Base-by-base conservation (phyloP, 2,888 invertebrate species). In the Teleogryllus oceanicus region DNA sequence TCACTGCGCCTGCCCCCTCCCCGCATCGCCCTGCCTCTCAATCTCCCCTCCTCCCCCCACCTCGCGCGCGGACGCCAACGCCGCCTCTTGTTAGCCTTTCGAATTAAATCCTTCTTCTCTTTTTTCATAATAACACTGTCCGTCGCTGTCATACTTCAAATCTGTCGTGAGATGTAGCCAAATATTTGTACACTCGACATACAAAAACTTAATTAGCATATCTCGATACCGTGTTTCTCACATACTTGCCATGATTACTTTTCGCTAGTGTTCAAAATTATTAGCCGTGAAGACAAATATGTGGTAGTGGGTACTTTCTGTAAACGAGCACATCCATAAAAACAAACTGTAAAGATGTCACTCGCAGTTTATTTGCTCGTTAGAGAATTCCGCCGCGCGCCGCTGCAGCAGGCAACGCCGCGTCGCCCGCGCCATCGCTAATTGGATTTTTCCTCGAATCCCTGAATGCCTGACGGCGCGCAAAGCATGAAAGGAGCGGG, bases 181-280 rank as follows among this genome's bases (percentile, higher is more conserved):
- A 62, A 62, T 62, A 62, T 62, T 62, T 62, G 62, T 13, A 62
- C 62, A 18, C 62, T n/a, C 62, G n/a, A 62, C 62, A 62, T 37
- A 62, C 62, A 62, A 62, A 62, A 62, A 62, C 62, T n/a, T 18
- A 62, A 62, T 62, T 62, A 62, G 62, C 62, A 62, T 62, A 62
- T 62, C 62, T 62, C 62, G 13, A 62, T 62, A 18, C 8, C n/a
- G 13, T 18, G 62, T 62, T 62, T 62, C 62, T 62, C 62, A 62
- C 62, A n/a, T 62, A 62, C 16, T 37, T 37, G 37, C 37, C 37
- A 62, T 62, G 62, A 62, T 18, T 62, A 62, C 62, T 37, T 37
- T 37, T 37, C 37, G 37, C 37, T 37, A 37, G 37, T 37, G 12
- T 13, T 62, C n/a, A 62, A 62, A 62, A 62, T 62, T 13, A 62